Conservation (phyloP, 2,888 invertebrate species). For the Drosophila multiciliata region DNA sequence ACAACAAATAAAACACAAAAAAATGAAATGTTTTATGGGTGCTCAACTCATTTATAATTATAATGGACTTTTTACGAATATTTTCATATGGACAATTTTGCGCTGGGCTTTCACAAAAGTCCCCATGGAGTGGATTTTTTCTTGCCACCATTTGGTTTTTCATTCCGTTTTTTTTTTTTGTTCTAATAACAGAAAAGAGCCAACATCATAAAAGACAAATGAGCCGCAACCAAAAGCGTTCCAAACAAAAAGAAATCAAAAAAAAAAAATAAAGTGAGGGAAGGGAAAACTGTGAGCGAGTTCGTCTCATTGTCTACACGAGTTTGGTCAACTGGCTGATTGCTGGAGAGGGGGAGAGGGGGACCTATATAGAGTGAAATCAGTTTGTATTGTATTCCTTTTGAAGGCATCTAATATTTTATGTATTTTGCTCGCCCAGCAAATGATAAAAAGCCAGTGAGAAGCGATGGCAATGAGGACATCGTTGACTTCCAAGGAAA, state of each 20-base stretch:
- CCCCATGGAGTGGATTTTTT: constrained; percentile 2
- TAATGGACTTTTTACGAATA: constrained; percentile 77
- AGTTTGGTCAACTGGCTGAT: constrained; percentile 62
- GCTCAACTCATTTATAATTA: constrained; percentile 82
- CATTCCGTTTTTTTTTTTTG: constrained; percentile 5
- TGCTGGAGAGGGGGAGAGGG: constrained; percentile 11
- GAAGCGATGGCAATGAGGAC: constrained; percentile 16
- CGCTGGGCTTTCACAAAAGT: constrained; percentile 26
- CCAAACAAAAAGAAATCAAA: constrained; percentile 24
- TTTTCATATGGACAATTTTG: constrained; percentile 34
- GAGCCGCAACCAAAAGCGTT: constrained; percentile 68
- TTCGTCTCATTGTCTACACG: constrained; percentile 64
- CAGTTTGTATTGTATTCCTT: constrained; percentile 77
- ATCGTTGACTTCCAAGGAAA: constrained; percentile 67
- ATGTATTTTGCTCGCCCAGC: constrained; percentile 67
- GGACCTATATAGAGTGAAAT: constrained; percentile 49
- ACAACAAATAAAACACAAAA: constrained; percentile 15
- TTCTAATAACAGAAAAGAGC: constrained; percentile 50
- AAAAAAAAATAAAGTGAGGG: constrained; percentile 22
- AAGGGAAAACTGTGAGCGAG: constrained; percentile 43
- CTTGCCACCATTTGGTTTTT: constrained; percentile 25
- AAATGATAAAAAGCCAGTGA: constrained; percentile 46
- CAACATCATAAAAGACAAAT: constrained; percentile 80
- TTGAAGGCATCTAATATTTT: constrained; percentile 77
- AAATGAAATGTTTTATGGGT: constrained; percentile 72